Evolutionary conservation across 2,888 invertebrate genomes (phyloP), one percentile per base, ranked within the genome.

Genomic region (Drosophila demipolita): DNA sequence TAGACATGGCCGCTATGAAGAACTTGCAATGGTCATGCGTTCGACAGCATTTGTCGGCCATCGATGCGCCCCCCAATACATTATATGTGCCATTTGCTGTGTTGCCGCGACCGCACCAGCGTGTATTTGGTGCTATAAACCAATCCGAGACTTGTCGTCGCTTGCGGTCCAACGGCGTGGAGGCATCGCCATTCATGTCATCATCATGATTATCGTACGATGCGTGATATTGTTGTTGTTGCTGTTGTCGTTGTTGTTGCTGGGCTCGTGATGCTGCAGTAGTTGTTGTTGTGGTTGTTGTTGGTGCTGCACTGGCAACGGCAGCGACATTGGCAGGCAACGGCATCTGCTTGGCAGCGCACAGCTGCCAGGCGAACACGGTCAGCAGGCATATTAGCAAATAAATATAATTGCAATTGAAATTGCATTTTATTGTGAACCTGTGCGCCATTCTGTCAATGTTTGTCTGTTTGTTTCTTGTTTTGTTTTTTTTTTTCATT

Each of bases 81-180:
- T 96, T 96, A 92, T 97, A 97, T 78, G 96, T 95, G 49, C 95
- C 90, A 66, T 91, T 92, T 7, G 98, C 98, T 0, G 96, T 95
- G 91, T 96, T 96, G 1, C 98, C 98, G 84, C 96, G 96, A 32
- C 98, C 98, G 93, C 98, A 98, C 98, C 98, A 98, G 91, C 97
- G 96, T 1, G 98, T 98, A 55, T 98, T 98, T 1, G 98, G 98
- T 54, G 97, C 96, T 75, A 97, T 95, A 66, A 98, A 94, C 83
- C 97, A 93, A 91, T 97, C 96, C 17, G 91, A 90, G 26, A 92
- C 75, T 67, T 91, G 89, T 11, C 93, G 93, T 55, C 92, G 87
- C 15, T 50, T 49, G 5, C 75, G 57, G 1, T 6, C 69, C 73
- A 81, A 45, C 17, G 20, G 73, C 75, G 79, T 38, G 23, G 57